phyloP scores from a whole-genome alignment of 2,888 invertebrate genomes.

The Gortyna flavago region DNA sequence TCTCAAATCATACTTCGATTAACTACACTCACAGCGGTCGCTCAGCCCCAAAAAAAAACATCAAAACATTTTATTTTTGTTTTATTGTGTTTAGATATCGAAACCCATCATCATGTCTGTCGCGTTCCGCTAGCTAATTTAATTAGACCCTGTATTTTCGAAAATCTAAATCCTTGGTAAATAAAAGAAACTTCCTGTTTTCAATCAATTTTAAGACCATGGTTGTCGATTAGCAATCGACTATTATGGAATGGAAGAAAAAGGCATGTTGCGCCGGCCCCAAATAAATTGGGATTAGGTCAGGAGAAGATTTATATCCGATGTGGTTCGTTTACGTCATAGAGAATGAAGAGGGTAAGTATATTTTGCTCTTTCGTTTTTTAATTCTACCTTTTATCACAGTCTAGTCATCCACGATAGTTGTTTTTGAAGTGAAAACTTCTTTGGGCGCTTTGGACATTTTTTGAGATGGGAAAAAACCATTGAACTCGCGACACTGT shows the following conservation, averaged over 20 bases:
- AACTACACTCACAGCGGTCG: background rate
- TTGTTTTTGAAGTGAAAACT: too few species aligned
- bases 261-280: background rate
- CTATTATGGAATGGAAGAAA: background rate
- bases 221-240: background rate
- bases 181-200: background rate
- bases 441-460: too few species aligned
- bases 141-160: background rate
- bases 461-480: too few species aligned
- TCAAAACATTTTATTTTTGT: background rate
- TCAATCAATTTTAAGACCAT: background rate
- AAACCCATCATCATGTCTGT: background rate
- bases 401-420: constrained; percentile 6
- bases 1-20: too few species aligned
- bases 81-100: background rate
- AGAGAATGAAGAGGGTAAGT: background rate
- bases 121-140: background rate
- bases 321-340: background rate
- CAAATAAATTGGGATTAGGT: background rate
- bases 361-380: background rate
- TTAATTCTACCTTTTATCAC: constrained; percentile 14
- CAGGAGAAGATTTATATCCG: background rate
- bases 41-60: background rate
- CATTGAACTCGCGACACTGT: too few species aligned
- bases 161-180: background rate